Conservation (phyloP, 2,113 vertebrate species). For the Variabilichromis moorii region DNA sequence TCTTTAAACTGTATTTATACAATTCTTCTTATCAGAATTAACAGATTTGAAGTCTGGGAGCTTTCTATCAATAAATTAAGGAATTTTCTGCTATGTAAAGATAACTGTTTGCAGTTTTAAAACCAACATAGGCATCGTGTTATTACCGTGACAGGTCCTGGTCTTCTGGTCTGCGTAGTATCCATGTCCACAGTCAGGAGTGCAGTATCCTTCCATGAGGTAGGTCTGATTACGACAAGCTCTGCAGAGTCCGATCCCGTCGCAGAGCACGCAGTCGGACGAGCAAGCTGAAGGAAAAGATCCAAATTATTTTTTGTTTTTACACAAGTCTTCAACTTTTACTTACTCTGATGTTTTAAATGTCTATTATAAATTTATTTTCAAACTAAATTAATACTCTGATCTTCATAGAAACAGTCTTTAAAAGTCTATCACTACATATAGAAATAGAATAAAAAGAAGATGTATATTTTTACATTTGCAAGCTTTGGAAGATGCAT, state of each 20-base stretch:
- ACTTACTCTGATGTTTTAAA: not conserved
- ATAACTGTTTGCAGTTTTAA: not conserved
- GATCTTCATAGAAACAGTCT: not conserved
- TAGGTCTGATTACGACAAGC: constrained; percentile 69
- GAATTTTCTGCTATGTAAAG: not conserved
- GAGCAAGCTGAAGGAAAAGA: constrained; percentile 74
- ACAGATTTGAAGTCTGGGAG: not conserved
- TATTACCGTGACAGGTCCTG: constrained; percentile 78
- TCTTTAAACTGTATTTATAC: not conserved
- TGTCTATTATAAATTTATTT: not conserved
- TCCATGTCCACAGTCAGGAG: constrained; percentile 77
- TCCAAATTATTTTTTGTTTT: not conserved
- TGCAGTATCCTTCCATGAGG: constrained; percentile 75
- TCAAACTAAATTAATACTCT: not conserved
- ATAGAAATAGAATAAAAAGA: not conserved
- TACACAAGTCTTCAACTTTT: not conserved
- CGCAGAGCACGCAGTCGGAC: constrained; percentile 77
- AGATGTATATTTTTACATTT: constrained; percentile 60
- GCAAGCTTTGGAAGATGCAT: constrained; percentile 61
- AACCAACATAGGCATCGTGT: accelerated
- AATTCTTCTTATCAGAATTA: not conserved
- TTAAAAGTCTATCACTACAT: not conserved
- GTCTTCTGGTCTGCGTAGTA: constrained; percentile 69
- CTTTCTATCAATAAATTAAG: not conserved
- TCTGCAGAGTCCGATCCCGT: constrained; percentile 61